Evolutionary conservation across 2,113 vertebrate species (phyloP).

Genomic region (Acrocephalus kingi): DNA sequence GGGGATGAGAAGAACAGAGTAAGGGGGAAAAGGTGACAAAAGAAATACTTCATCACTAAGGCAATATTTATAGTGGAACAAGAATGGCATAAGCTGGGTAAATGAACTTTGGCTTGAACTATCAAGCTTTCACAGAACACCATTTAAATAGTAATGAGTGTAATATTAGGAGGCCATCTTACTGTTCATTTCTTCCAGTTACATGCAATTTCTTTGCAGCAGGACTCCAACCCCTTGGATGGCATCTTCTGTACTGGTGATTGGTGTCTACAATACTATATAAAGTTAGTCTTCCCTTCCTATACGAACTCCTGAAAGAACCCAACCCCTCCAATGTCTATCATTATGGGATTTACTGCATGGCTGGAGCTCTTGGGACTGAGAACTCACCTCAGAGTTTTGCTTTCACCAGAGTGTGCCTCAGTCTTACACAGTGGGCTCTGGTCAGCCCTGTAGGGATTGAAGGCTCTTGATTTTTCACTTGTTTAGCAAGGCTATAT

Average conservation of each 20-base stretch:
- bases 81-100: background rate
- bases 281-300: background rate
- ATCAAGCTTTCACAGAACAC: background rate
- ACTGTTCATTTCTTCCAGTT: background rate
- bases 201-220: background rate
- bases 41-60: background rate
- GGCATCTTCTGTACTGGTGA: background rate
- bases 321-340: background rate
- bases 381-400: background rate
- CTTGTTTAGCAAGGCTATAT: background rate
- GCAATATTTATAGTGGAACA: background rate
- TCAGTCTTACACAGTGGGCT: background rate
- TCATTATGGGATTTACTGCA: background rate
- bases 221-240: background rate
- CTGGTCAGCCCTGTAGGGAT: background rate
- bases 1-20: background rate
- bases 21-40: background rate
- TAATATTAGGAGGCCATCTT: background rate
- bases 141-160: background rate
- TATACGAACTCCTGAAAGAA: background rate
- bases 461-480: background rate
- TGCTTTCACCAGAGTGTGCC: background rate
- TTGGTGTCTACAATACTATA: background rate
- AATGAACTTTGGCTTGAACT: background rate
- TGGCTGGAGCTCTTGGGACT: background rate